A percentile compares a stretch with the other conserved stretches of the same genome.
phyloP scores from a whole-genome alignment of 2,797 vertebrate genomes.

The Sebastes cheni region DNA sequence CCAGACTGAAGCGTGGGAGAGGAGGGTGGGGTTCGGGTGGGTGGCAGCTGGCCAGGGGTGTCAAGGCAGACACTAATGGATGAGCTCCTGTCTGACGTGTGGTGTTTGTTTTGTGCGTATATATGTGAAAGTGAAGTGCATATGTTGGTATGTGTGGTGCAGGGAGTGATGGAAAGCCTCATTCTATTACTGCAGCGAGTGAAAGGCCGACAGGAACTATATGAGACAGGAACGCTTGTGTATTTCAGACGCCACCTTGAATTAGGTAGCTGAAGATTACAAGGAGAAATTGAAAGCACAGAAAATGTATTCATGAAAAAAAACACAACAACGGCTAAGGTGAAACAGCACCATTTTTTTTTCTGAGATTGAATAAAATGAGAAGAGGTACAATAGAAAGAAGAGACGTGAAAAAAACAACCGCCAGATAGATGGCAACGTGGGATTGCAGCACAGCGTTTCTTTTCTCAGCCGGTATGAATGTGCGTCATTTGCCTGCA shows the following conservation, averaged over 20 bases:
- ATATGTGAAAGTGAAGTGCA: constrained; percentile 23
- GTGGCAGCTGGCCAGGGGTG: constrained; percentile 38
- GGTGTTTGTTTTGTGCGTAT: neutral
- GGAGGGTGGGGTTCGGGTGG: neutral
- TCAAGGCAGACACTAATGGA: constrained; percentile 46
- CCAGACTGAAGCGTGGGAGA: constrained; percentile 6
- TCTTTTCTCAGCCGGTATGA: constrained; percentile 21
- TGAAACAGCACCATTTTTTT: constrained; percentile 10
- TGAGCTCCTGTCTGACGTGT: constrained; percentile 33
- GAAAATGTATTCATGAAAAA: constrained; percentile 31
- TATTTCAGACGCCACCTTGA: constrained; percentile 62
- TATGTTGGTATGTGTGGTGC: constrained; percentile 14
- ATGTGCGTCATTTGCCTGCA: constrained; percentile 25
- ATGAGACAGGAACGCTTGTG: constrained; percentile 39
- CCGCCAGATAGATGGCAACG: neutral
- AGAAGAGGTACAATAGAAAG: neutral
- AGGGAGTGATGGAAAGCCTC: constrained; percentile 53
- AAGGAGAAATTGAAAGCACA: constrained; percentile 32
- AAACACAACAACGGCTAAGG: neutral
- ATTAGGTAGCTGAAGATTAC: constrained; percentile 46
- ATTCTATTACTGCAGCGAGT: constrained; percentile 38
- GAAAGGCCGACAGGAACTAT: constrained; percentile 20
- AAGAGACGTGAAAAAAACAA: neutral
- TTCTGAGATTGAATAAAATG: constrained; percentile 25
- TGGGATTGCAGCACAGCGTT: constrained; percentile 3